Percentiles rank a stretch among this genome's conserved stretches.
Evolutionary conservation across 2,797 vertebrate species (phyloP).

Genomic region (Sebastes itinus): DNA sequence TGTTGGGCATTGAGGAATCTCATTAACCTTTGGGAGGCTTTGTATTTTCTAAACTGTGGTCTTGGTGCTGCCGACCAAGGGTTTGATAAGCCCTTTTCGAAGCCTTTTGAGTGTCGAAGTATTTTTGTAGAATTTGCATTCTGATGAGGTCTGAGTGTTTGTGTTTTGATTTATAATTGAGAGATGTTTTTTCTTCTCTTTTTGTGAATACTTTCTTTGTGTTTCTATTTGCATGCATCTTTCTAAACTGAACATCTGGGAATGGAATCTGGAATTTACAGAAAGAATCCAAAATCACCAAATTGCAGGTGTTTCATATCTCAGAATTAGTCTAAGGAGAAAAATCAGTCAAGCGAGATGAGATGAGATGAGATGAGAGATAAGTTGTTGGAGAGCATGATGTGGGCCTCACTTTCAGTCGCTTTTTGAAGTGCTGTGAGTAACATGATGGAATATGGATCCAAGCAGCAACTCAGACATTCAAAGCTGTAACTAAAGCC

Average conservation of each 20-base stretch:
- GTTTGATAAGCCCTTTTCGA: slow-evolving; percentile 36
- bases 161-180: slow-evolving; percentile 3
- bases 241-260: not conserved
- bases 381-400: too few species aligned
- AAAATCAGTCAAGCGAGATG: too few species aligned
- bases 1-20: slow-evolving; percentile 34
- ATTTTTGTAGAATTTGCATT: slow-evolving; percentile 43
- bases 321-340: not conserved
- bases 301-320: not conserved
- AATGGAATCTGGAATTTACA: not conserved
- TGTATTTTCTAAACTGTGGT: slow-evolving; percentile 31
- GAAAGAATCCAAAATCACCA: not conserved
- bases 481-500: too few species aligned
- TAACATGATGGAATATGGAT: not conserved
- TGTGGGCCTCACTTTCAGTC: too few species aligned
- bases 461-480: not conserved
- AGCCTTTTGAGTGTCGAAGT: slow-evolving; percentile 22
- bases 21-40: slow-evolving; percentile 64
- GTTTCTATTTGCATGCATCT: not conserved
- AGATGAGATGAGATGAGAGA: too few species aligned
- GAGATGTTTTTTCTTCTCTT: not conserved
- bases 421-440: too few species aligned
- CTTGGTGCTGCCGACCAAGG: not conserved
- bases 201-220: not conserved
- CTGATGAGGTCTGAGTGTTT: slow-evolving; percentile 27